Conservation (phyloP, 2,797 vertebrate species). For the Rhincodon typus region DNA sequence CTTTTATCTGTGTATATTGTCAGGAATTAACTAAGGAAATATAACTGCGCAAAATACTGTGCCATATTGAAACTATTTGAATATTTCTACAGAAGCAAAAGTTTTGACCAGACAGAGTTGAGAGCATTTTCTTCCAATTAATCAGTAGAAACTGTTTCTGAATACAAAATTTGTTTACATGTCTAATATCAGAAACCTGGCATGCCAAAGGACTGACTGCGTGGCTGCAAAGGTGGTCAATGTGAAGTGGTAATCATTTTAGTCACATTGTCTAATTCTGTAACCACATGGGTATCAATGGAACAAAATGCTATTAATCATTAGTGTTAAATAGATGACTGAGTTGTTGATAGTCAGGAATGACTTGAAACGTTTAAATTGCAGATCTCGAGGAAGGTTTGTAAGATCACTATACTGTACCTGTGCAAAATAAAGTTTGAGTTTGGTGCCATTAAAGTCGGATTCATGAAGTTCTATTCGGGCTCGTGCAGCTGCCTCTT, state of each 20-base stretch:
- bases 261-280: background rate
- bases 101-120: background rate
- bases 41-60: background rate
- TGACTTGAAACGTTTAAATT: background rate
- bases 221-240: background rate
- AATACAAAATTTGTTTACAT: background rate
- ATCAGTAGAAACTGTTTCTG: background rate
- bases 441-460: conserved; percentile 82
- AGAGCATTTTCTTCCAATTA: background rate
- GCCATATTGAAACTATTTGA: background rate
- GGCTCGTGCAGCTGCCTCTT: conserved; percentile 83
- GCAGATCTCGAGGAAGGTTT: background rate
- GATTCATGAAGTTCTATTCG: conserved; percentile 89
- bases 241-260: background rate
- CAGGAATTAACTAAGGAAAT: background rate
- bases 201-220: background rate
- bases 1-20: background rate
- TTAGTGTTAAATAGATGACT: background rate
- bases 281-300: no score
- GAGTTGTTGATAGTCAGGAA: background rate
- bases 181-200: background rate
- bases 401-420: conserved; percentile 52
- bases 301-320: background rate
- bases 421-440: conserved; percentile 94
- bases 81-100: background rate